A percentile compares a stretch with the other conserved stretches of the same genome.
These are phyloP conservation scores for Leptinotarsa defecta DNA, from an alignment of 1,140 invertebrate genomes.

Conservation along the genomic window DNA sequence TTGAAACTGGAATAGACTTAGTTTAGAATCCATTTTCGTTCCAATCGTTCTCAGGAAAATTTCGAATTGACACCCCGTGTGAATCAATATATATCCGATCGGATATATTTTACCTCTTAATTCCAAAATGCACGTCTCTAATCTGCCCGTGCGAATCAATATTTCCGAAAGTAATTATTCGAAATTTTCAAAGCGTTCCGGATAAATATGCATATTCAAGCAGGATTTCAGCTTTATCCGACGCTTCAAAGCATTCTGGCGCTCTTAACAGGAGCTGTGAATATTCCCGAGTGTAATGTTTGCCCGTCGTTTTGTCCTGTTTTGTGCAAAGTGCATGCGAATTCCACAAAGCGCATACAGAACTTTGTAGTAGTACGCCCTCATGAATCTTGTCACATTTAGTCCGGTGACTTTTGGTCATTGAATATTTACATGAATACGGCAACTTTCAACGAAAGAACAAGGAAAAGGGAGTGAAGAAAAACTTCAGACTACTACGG, in stretches of 20 bases:
- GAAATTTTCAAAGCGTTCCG: not conserved
- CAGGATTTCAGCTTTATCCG: conserved; percentile 7
- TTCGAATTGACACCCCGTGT: too few species aligned
- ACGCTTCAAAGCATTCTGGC: conserved; percentile 12
- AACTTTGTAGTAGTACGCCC: conserved; percentile 12
- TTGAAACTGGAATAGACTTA: too few species aligned
- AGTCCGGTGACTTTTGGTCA: not conserved
- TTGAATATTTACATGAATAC: too few species aligned
- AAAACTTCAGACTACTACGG: too few species aligned
- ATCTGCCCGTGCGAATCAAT: too few species aligned
- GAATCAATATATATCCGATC: too few species aligned
- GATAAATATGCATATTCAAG: conserved; percentile 19
- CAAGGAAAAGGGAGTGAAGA: too few species aligned
- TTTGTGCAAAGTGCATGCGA: conserved; percentile 17
- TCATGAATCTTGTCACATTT: not conserved
- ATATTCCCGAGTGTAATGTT: conserved; percentile 16
- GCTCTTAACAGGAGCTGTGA: conserved; percentile 19
- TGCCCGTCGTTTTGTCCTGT: conserved; percentile 10
- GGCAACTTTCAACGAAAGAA: too few species aligned
- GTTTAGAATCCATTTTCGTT: too few species aligned
- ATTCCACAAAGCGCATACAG: conserved; percentile 16
- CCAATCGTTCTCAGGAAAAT: too few species aligned
- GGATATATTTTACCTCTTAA: too few species aligned
- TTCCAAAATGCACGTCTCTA: too few species aligned
- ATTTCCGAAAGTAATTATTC: not conserved